These are phyloP conservation scores for Poecilia velifera DNA, from an alignment of 2,797 vertebrate species.

Conservation along the genomic window DNA sequence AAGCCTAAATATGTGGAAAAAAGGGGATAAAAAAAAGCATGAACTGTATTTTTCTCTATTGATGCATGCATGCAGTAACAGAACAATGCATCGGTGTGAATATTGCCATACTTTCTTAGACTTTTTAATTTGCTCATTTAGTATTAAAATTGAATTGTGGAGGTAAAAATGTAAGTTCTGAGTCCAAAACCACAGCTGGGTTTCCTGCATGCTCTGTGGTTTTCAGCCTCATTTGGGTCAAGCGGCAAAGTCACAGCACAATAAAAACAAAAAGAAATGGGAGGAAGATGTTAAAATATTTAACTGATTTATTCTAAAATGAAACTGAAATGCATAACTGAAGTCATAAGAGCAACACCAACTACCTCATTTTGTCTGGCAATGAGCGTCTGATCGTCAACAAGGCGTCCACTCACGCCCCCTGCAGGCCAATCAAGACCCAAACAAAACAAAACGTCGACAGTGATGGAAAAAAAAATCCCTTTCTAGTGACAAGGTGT, in stretches of 20 bases:
- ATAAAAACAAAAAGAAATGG: neutral
- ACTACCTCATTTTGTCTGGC: neutral
- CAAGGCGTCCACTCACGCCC: slow-evolving; percentile 26
- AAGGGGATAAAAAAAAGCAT: neutral
- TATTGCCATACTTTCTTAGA: too few relatives aligned
- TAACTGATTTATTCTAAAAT: neutral
- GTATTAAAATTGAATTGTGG: neutral
- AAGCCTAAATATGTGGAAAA: neutral
- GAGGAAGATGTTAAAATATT: neutral
- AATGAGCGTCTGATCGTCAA: neutral
- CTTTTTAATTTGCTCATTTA: too few relatives aligned
- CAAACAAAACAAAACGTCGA: neutral
- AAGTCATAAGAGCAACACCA: neutral
- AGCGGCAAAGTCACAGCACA: neutral
- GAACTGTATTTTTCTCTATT: neutral
- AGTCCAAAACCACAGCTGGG: neutral
- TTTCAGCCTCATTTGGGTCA: neutral
- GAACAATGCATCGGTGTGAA: neutral
- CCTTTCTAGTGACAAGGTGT: slow-evolving; percentile 20
- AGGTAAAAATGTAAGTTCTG: neutral
- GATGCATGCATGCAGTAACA: neutral
- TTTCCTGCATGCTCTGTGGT: neutral
- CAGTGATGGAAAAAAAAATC: slow-evolving; percentile 36
- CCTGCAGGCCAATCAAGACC: slow-evolving; percentile 23
- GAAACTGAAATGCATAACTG: slow-evolving; percentile 19